Percentiles rank a stretch among this genome's conserved stretches.
phyloP scores from a whole-genome alignment of 2,888 invertebrate genomes.

The Eurois occulta region DNA sequence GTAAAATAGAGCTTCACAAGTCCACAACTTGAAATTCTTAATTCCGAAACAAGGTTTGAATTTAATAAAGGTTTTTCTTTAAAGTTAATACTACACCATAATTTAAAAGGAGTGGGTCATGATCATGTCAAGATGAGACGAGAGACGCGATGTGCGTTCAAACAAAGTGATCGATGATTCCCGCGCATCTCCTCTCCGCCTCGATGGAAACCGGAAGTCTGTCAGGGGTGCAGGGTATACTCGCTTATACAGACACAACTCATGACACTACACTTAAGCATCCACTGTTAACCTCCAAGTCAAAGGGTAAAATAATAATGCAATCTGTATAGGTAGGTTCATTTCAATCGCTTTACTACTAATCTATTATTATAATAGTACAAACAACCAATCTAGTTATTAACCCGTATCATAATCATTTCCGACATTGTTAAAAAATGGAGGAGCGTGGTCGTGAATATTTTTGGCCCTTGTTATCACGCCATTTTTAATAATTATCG shows the following conservation, averaged over 20 bases:
- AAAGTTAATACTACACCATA: background rate
- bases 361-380: background rate
- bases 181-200: background rate
- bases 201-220: background rate
- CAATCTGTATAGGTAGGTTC: background rate
- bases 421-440: background rate
- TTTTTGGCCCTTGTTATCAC: constrained; percentile 3
- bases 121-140: background rate
- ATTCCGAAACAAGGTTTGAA: background rate
- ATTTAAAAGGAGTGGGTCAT: background rate
- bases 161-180: background rate
- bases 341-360: background rate
- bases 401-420: background rate
- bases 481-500: constrained; percentile 3
- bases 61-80: background rate
- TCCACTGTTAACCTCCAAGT: background rate
- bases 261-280: background rate
- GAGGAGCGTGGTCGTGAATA: constrained; percentile 28
- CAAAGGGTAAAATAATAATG: background rate
- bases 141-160: background rate
- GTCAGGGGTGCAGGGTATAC: background rate
- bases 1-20: background rate
- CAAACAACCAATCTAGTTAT: background rate
- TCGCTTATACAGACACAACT: background rate
- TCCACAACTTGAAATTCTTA: background rate